Evolutionary conservation across 2,888 invertebrate species (phyloP).

Genomic region (Physocephala rufipes): DNA sequence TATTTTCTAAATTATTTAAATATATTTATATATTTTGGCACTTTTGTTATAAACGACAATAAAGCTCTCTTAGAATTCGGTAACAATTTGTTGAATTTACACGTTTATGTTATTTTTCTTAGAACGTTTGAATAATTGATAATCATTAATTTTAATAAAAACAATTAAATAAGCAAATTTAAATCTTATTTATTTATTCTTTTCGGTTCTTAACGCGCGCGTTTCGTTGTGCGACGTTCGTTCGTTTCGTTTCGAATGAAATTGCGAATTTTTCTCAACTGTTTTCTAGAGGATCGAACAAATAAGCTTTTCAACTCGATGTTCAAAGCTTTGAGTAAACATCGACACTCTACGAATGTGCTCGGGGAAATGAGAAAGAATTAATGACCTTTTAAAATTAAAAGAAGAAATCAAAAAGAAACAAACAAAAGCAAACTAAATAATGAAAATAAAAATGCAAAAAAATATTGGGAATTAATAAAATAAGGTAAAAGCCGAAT

Average conservation of each 20-base stretch:
- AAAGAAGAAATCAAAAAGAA: background rate
- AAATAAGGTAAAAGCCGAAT: too few species aligned
- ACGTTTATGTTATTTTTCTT: background rate
- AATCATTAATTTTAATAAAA: constrained; percentile 9
- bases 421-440: background rate
- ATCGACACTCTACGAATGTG: too few species aligned
- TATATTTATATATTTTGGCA: too few species aligned
- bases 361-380: too few species aligned
- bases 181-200: constrained; percentile 4
- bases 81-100: background rate
- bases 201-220: constrained; percentile 29
- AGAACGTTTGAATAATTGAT: constrained; percentile 1
- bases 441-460: background rate
- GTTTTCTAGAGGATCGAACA: too few species aligned
- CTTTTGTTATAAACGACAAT: too few species aligned
- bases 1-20: too few species aligned
- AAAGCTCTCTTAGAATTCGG: too few species aligned
- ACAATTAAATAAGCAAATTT: constrained; percentile 1
- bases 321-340: too few species aligned
- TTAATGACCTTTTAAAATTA: background rate
- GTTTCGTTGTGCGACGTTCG: constrained; percentile 53
- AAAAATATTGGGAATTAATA: background rate
- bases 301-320: too few species aligned
- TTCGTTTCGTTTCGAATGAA: constrained; percentile 59
- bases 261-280: background rate